These are phyloP conservation scores for Anorthoa munda DNA, from an alignment of 2,888 invertebrate genomes.

Conservation along the genomic window DNA sequence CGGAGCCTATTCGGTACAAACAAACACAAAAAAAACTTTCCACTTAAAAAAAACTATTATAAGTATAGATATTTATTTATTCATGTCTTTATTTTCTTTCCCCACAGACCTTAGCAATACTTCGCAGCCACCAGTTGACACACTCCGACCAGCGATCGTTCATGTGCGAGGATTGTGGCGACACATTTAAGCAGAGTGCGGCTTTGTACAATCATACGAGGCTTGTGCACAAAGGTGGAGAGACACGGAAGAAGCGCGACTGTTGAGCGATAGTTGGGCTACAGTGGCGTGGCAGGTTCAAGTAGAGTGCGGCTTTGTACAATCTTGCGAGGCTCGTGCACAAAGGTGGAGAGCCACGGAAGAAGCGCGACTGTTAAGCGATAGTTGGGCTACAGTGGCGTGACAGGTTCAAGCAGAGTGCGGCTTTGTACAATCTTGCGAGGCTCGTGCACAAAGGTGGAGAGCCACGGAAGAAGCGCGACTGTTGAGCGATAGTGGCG, in stretches of 20 bases:
- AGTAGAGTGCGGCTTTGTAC: slow-evolving; percentile 78
- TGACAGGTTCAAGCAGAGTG: slow-evolving; percentile 78
- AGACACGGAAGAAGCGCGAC: slow-evolving; percentile 21
- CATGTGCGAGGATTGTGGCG: slow-evolving; percentile 82
- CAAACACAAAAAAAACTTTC: too few relatives aligned
- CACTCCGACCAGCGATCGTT: slow-evolving; percentile 76
- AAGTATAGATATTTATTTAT: too few relatives aligned
- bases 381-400: slow-evolving; percentile 69
- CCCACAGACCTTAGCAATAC: slow-evolving; percentile 73
- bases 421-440: slow-evolving; percentile 79
- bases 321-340: slow-evolving; percentile 77
- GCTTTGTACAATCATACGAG: slow-evolving; percentile 79
- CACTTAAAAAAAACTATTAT: too few relatives aligned
- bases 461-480: slow-evolving; percentile 15
- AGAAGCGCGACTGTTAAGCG: slow-evolving; percentile 20
- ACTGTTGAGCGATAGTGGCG: slow-evolving; percentile 7
- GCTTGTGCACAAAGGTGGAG: slow-evolving; percentile 68
- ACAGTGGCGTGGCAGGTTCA: slow-evolving; percentile 78
- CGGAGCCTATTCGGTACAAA: too few relatives aligned
- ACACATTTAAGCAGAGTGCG: slow-evolving; percentile 79
- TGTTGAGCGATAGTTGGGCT: not conserved
- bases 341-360: slow-evolving; percentile 16
- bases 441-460: slow-evolving; percentile 69
- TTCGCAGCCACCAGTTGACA: slow-evolving; percentile 74
- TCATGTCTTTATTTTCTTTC: not conserved